Conservation (phyloP, 2,113 vertebrate species). For the Salvelinus alpinus region DNA sequence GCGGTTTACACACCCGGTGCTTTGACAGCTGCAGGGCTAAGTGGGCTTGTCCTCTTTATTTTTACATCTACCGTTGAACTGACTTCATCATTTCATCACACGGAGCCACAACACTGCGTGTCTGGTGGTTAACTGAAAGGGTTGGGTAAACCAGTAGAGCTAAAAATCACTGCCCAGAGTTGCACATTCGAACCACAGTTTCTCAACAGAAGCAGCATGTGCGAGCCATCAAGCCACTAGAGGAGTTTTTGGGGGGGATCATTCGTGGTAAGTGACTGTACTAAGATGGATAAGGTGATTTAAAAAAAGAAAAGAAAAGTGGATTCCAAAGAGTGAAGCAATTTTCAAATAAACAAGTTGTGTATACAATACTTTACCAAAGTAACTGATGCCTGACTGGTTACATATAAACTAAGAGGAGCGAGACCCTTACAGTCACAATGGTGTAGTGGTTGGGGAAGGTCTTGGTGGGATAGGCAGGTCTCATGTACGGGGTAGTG, state of each 20-base stretch:
- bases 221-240: not conserved
- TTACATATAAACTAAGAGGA: not conserved
- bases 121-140: conserved; percentile 15
- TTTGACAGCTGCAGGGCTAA: conserved; percentile 5
- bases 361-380: not conserved
- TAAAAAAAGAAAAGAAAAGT: too few species aligned
- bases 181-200: not conserved
- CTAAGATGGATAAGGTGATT: too few species aligned
- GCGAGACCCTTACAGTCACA: conserved; percentile 84
- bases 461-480: conserved; percentile 95
- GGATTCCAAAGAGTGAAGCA: too few species aligned
- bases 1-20: not conserved
- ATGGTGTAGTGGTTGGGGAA: conserved; percentile 98
- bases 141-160: conserved; percentile 23
- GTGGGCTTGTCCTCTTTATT: not conserved
- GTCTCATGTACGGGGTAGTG: conserved; percentile 80
- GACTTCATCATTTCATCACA: too few species aligned
- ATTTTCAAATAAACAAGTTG: conserved; percentile 1
- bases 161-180: conserved; percentile 9
- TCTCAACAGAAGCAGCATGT: not conserved
- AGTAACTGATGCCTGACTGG: too few species aligned
- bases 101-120: not conserved
- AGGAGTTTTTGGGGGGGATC: not conserved
- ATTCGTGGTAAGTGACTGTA: not conserved
- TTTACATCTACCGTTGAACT: too few species aligned